Evolutionary conservation across 2,888 invertebrate genomes (phyloP).

Genomic region (Gortyna flavago): DNA sequence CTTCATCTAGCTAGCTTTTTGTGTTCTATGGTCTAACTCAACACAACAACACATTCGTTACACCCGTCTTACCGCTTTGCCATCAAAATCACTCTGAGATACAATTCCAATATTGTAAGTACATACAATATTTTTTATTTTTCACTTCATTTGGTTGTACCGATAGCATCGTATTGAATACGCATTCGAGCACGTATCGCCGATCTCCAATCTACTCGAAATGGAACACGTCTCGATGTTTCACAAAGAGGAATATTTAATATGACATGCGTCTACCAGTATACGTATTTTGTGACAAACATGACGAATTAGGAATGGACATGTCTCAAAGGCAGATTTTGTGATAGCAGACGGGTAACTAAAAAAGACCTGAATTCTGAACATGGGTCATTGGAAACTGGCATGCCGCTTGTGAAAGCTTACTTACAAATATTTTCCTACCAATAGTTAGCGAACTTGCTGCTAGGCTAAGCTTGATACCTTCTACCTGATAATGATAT

Average conservation of each 20-base stretch:
- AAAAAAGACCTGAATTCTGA: constrained; percentile 2
- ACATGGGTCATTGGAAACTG: neutral
- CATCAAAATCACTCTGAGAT: neutral
- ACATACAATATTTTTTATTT: neutral
- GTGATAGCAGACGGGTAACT: neutral
- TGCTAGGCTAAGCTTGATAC: neutral
- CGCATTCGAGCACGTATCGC: constrained; percentile 28
- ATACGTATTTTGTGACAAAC: constrained; percentile 29
- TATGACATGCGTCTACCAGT: neutral
- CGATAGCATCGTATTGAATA: constrained; percentile 12
- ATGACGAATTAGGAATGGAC: neutral
- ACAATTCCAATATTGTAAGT: constrained; percentile 4
- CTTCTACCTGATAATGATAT: neutral
- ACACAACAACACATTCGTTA: neutral
- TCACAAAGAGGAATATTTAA: constrained; percentile 33
- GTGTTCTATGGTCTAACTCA: neutral
- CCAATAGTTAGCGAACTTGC: neutral
- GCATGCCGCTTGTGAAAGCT: neutral
- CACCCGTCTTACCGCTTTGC: neutral
- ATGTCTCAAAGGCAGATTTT: constrained; percentile 14
- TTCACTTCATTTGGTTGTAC: constrained; percentile 4
- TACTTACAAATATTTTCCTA: neutral
- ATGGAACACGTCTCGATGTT: constrained; percentile 34
- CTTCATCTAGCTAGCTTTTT: neutral
- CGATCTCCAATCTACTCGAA: constrained; percentile 38